A percentile compares a stretch with the other conserved stretches of the same genome.
Evolutionary conservation across 2,797 vertebrate genomes (phyloP).

Genomic region (Etheostoma perlongum): DNA sequence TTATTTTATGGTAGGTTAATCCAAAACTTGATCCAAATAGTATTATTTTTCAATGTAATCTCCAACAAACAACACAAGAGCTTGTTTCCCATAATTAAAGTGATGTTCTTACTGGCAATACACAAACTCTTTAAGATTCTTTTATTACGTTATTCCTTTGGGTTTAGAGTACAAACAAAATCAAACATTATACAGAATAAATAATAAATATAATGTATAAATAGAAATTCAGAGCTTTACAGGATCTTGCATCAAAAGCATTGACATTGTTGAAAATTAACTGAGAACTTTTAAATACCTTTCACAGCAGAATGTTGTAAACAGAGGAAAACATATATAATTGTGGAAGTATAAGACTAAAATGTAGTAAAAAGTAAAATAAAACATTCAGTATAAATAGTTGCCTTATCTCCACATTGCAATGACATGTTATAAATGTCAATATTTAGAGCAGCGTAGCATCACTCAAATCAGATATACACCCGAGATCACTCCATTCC

Average conservation of each 20-base stretch:
- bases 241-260: conserved; percentile 34
- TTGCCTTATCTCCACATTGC: conserved; percentile 6
- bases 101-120: neutral
- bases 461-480: conserved; percentile 12
- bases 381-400: conserved; percentile 1
- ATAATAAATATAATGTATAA: conserved; percentile 66
- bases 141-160: conserved; percentile 50
- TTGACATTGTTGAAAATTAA: conserved; percentile 10
- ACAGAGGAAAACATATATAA: neutral
- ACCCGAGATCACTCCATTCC: neutral
- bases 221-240: conserved; percentile 35
- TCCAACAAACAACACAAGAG: neutral
- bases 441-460: conserved; percentile 32
- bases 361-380: conserved; percentile 11
- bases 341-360: neutral
- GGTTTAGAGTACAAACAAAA: neutral
- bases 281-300: conserved; percentile 46
- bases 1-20: neutral
- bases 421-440: conserved; percentile 21
- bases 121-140: conserved; percentile 22
- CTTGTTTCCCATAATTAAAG: neutral
- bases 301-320: conserved; percentile 28
- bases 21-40: neutral
- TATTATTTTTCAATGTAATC: neutral
- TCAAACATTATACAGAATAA: conserved; percentile 45